Evolutionary conservation across 2,113 vertebrate genomes (phyloP).

Genomic region (Calonectris borealis): DNA sequence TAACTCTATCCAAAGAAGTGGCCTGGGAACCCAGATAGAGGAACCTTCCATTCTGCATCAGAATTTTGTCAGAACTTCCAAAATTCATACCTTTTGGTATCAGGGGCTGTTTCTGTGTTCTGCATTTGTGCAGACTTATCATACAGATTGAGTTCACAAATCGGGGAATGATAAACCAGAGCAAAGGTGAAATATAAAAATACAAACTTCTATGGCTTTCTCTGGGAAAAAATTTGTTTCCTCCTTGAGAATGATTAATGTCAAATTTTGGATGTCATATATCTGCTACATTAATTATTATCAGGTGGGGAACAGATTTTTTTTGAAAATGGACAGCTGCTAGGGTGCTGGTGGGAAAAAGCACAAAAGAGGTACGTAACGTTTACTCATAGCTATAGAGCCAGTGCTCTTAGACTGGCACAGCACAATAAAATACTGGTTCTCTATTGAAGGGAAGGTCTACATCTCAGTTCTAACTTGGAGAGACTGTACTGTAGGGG

Average conservation of each 20-base stretch:
- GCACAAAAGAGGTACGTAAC: background rate
- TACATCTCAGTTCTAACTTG: background rate
- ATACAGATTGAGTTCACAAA: background rate
- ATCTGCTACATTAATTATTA: background rate
- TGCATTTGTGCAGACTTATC: background rate
- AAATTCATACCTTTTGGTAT: background rate
- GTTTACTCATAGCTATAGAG: background rate
- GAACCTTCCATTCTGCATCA: background rate
- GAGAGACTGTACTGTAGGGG: background rate
- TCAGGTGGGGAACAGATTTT: background rate
- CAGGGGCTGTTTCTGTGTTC: background rate
- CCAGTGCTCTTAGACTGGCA: background rate
- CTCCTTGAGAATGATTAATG: background rate
- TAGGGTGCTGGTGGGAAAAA: background rate
- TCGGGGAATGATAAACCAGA: background rate
- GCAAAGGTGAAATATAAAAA: background rate
- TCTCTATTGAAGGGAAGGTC: background rate
- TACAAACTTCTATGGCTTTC: background rate
- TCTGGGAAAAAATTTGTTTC: background rate
- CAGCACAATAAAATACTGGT: background rate
- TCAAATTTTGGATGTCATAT: background rate
- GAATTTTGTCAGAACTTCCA: constrained; percentile 8
- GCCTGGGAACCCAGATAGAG: constrained; percentile 17
- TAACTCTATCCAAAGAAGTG: background rate
- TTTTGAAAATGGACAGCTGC: background rate